A percentile compares a stretch with the other conserved stretches of the same genome.
phyloP scores from a whole-genome alignment of 64 coral and sea anemone species.

The Pachyseris speciosa region DNA sequence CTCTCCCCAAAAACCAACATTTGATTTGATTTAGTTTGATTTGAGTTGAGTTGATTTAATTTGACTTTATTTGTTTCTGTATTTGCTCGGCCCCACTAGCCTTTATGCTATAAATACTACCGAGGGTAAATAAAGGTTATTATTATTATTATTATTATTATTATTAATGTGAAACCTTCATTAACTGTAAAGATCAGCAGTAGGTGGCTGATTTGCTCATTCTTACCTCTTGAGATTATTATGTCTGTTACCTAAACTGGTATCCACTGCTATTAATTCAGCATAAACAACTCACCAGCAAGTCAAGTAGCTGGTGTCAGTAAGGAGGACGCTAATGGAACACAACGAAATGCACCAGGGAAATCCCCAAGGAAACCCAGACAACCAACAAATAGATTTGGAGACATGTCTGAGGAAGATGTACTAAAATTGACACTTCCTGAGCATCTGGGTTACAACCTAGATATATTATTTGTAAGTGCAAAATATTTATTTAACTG shows the following conservation, averaged over 20 bases:
- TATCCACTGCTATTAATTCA: background rate
- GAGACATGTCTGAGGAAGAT: conserved; percentile 89
- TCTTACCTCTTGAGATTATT: too few relatives aligned
- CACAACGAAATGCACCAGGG: background rate
- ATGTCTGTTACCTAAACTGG: background rate
- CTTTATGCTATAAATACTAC: too few relatives aligned
- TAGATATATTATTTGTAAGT: conserved; percentile 93
- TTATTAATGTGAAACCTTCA: too few relatives aligned
- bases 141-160: too few relatives aligned
- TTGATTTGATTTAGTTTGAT: too few relatives aligned
- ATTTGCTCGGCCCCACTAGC: too few relatives aligned
- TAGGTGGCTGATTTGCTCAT: too few relatives aligned
- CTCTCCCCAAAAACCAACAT: too few relatives aligned
- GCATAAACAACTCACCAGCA: background rate
- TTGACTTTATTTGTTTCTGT: too few relatives aligned
- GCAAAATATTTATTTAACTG: background rate
- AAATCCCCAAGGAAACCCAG: conserved; percentile 67
- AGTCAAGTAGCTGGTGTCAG: background rate
- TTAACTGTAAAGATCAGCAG: too few relatives aligned
- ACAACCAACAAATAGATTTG: conserved; percentile 60
- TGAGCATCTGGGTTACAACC: conserved; percentile 78
- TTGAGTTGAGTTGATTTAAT: too few relatives aligned
- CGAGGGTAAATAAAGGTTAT: too few relatives aligned
- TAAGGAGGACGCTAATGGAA: background rate
- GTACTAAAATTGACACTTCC: conserved; percentile 88